Percentiles rank a stretch among this genome's conserved stretches.
Conservation (phyloP, 2,113 vertebrate genomes). For the Piprites chloris region DNA sequence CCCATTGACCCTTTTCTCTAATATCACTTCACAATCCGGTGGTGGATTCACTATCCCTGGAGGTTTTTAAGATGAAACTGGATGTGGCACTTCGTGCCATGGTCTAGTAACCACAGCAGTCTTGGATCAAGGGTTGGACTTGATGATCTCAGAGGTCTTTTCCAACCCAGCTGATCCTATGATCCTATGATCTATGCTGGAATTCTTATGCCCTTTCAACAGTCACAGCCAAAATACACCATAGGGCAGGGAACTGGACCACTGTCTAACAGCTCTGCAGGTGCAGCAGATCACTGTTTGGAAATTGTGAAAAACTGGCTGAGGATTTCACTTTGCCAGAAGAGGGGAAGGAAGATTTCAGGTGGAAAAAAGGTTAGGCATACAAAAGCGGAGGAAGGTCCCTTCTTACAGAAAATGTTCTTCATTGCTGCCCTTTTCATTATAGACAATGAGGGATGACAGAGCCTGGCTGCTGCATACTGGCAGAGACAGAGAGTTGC, state of each 20-base stretch:
- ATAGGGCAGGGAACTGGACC: not conserved
- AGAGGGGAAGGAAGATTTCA: not conserved
- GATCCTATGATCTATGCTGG: not conserved
- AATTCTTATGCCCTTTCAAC: not conserved
- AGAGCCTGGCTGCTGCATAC: not conserved
- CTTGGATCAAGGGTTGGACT: no score
- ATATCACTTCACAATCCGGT: not conserved
- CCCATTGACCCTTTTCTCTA: accelerated
- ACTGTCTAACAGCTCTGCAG: accelerated
- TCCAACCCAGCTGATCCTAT: no score
- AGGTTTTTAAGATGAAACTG: no score
- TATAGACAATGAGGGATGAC: not conserved
- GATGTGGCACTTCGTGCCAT: no score
- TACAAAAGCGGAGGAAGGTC: not conserved
- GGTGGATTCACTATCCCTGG: no score
- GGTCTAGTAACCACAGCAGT: no score
- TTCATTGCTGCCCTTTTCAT: not conserved
- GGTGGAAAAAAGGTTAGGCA: not conserved
- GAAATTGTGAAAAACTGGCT: not conserved
- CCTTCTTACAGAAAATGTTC: not conserved
- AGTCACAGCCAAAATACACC: not conserved
- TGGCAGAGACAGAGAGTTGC: not conserved
- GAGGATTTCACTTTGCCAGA: not conserved
- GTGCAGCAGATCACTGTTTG: not conserved
- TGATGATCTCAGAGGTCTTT: no score